Evolutionary conservation across 2,113 vertebrate species (phyloP).

Genomic region (Sclerurus mexicanus): DNA sequence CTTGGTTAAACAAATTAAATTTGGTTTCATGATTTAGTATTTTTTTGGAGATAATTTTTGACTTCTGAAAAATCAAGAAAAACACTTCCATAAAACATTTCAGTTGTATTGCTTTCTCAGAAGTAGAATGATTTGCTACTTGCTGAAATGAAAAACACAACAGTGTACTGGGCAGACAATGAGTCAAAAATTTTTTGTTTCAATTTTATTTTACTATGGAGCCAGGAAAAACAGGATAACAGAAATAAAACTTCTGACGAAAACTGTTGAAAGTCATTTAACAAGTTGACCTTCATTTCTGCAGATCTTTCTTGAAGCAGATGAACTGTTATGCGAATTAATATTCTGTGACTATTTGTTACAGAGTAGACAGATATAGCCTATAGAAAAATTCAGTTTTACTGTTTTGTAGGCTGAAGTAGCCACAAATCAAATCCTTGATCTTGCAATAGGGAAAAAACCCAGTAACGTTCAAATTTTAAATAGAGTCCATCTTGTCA

Average conservation of each 20-base stretch:
- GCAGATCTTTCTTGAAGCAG: not conserved
- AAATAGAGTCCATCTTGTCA: not conserved
- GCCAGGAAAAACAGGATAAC: not conserved
- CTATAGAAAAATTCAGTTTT: slow-evolving; percentile 67
- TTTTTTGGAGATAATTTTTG: not conserved
- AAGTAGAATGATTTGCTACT: slow-evolving; percentile 10
- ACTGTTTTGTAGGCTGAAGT: slow-evolving; percentile 43
- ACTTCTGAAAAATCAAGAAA: not conserved
- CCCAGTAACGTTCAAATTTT: not conserved
- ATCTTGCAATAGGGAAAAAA: not conserved
- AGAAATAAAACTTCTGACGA: not conserved
- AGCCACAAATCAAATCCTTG: slow-evolving; percentile 72
- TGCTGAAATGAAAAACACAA: slow-evolving; percentile 23
- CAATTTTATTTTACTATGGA: not conserved
- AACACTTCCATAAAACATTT: slow-evolving; percentile 16
- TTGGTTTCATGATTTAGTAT: not conserved
- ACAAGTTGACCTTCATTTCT: not conserved
- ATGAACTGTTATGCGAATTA: slow-evolving; percentile 25
- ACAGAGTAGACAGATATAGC: not conserved
- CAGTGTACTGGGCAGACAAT: not conserved
- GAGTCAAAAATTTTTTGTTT: not conserved
- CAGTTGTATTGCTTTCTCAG: not conserved
- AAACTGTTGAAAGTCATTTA: not conserved
- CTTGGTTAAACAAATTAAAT: not conserved
- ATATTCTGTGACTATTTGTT: slow-evolving; percentile 47